A percentile compares a stretch with the other conserved stretches of the same genome.
Evolutionary conservation across 2,797 vertebrate genomes (phyloP).

Genomic region (Aplochiton taeniatus): DNA sequence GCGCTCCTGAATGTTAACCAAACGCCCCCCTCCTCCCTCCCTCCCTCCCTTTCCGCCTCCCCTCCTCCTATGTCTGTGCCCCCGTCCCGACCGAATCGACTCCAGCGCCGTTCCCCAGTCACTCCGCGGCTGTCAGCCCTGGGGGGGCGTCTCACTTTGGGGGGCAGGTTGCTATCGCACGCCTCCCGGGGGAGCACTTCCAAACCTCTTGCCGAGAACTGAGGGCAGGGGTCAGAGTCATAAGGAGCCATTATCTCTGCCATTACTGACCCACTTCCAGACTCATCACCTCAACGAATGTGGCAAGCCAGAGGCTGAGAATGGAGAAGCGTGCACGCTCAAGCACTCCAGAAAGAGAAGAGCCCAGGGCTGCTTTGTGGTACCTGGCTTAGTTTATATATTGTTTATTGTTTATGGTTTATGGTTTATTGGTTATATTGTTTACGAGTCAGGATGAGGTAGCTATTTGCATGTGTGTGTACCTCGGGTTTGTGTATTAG

Average conservation of each 20-base stretch:
- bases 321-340: conserved; percentile 17
- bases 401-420: too few relatives aligned
- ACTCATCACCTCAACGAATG: conserved; percentile 60
- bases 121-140: conserved; percentile 74
- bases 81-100: conserved; percentile 40
- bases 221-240: conserved; percentile 67
- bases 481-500: conserved; percentile 36
- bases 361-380: too few relatives aligned
- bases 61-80: conserved; percentile 18
- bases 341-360: too few relatives aligned
- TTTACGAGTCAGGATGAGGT: background rate
- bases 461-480: conserved; percentile 22
- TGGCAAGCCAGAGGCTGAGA: conserved; percentile 43
- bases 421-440: too few relatives aligned
- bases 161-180: conserved; percentile 47
- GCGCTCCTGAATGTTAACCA: conserved; percentile 42
- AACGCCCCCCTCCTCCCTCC: conserved; percentile 61
- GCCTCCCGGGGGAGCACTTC: conserved; percentile 66
- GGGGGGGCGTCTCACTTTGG: conserved; percentile 65
- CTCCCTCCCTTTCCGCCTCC: conserved; percentile 38
- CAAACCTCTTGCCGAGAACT: conserved; percentile 61
- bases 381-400: too few relatives aligned
- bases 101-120: conserved; percentile 37
- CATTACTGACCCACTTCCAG: conserved; percentile 62
- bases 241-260: conserved; percentile 68